Evolutionary conservation across 2,797 vertebrate genomes (phyloP).

Genomic region (Emys orbicularis): DNA sequence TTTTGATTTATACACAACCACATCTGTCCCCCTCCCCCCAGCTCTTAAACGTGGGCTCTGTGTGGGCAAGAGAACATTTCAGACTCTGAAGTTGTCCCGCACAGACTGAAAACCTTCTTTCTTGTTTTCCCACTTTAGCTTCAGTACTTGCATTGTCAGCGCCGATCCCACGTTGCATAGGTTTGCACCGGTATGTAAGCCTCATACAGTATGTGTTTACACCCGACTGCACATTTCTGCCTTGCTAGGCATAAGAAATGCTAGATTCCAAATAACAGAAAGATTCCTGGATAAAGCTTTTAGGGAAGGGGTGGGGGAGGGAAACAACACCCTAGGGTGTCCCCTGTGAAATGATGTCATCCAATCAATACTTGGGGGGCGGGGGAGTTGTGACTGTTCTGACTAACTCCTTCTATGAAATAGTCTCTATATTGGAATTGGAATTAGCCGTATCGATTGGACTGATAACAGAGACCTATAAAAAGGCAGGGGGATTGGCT

Average conservation of each 20-base stretch:
- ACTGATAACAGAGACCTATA: slow-evolving; percentile 86
- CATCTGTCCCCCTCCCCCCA: background rate
- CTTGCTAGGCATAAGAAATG: background rate
- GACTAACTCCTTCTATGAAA: slow-evolving; percentile 67
- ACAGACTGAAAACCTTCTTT: background rate
- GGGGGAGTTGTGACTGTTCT: slow-evolving; percentile 44
- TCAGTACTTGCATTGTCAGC: background rate
- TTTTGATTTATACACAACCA: background rate
- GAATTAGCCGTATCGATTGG: slow-evolving; percentile 84
- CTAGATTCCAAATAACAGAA: background rate
- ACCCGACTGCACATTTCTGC: background rate
- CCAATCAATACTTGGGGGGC: slow-evolving; percentile 58
- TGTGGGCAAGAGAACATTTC: too few relatives aligned
- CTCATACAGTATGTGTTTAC: background rate
- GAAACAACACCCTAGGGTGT: slow-evolving; percentile 6
- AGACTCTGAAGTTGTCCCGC: background rate
- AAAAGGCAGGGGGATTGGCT: slow-evolving; percentile 81
- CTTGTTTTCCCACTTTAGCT: background rate
- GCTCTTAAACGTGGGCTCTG: background rate
- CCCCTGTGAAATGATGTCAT: slow-evolving; percentile 72
- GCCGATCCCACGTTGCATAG: background rate
- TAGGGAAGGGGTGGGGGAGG: background rate
- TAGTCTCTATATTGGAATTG: slow-evolving; percentile 56
- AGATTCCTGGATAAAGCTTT: slow-evolving; percentile 1
- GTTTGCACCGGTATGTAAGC: background rate